These are phyloP conservation scores for Pteropus alecto DNA, from an alignment of 2,113 vertebrate genomes.

Conservation along the genomic window DNA sequence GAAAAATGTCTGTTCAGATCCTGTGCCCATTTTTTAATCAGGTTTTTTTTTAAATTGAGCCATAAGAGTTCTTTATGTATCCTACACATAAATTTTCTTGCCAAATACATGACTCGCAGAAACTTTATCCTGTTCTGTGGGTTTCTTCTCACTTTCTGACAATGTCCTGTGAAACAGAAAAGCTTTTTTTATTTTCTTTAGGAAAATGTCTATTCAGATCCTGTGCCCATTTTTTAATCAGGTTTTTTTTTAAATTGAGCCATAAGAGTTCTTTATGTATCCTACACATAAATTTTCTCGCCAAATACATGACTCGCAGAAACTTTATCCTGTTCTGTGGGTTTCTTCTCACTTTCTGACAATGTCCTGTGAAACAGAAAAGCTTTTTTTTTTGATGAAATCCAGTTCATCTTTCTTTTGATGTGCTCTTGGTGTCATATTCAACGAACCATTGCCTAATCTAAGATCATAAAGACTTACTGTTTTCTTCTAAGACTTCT, in stretches of 20 bases:
- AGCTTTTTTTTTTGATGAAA: not conserved
- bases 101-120: not conserved
- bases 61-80: not conserved
- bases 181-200: not conserved
- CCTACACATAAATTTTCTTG: rapidly evolving
- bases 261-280: not conserved
- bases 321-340: not conserved
- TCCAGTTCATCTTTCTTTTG: not conserved
- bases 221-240: not conserved
- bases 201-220: not conserved
- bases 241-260: not conserved
- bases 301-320: not conserved
- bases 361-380: not conserved
- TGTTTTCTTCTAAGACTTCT: not conserved
- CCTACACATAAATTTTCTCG: not conserved
- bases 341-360: not conserved
- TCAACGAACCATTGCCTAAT: not conserved
- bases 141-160: not conserved
- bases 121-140: not conserved
- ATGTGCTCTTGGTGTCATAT: not conserved
- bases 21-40: not conserved
- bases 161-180: not conserved
- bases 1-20: not conserved
- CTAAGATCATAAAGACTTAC: not conserved
- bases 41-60: not conserved